These are phyloP conservation scores for Zaprionus camerounensis DNA, from an alignment of 1,140 invertebrate species.

Conservation along the genomic window DNA sequence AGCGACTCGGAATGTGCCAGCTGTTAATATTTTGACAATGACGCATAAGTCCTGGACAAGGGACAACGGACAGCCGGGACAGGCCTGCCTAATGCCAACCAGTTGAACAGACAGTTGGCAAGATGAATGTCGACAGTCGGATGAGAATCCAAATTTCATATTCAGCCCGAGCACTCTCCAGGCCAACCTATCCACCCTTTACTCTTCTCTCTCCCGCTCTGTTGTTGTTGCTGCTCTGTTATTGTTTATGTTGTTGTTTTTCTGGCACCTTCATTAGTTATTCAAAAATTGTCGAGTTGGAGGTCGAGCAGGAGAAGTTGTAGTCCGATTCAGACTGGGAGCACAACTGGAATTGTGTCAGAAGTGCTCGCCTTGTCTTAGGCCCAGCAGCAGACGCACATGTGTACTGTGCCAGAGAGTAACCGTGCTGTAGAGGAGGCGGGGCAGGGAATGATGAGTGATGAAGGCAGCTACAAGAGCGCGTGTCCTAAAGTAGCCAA, in stretches of 20 bases:
- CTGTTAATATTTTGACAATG: conserved; percentile 83
- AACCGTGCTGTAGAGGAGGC: no score
- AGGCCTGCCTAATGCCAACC: conserved; percentile 61
- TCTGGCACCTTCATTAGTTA: conserved; percentile 79
- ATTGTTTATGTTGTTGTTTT: conserved; percentile 64
- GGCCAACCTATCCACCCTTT: conserved; percentile 17
- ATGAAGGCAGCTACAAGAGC: conserved; percentile 26
- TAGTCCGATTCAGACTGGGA: conserved; percentile 8
- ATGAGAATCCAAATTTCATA: conserved; percentile 77
- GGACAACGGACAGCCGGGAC: conserved; percentile 30
- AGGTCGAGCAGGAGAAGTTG: neutral
- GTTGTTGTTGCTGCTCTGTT: conserved; percentile 36
- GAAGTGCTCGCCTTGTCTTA: conserved; percentile 58
- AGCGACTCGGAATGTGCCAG: conserved; percentile 65
- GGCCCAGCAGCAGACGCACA: conserved; percentile 43
- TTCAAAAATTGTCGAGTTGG: conserved; percentile 74
- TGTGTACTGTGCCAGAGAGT: conserved; percentile 43
- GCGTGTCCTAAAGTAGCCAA: conserved; percentile 17
- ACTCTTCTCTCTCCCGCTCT: neutral
- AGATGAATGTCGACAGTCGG: conserved; percentile 81
- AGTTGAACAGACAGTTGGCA: conserved; percentile 70
- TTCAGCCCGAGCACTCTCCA: conserved; percentile 66
- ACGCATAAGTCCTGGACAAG: conserved; percentile 71
- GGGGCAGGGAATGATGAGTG: conserved; percentile 9
- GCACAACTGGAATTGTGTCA: conserved; percentile 72